phyloP scores from a whole-genome alignment of 2,888 invertebrate species.

The Seira musarum region DNA sequence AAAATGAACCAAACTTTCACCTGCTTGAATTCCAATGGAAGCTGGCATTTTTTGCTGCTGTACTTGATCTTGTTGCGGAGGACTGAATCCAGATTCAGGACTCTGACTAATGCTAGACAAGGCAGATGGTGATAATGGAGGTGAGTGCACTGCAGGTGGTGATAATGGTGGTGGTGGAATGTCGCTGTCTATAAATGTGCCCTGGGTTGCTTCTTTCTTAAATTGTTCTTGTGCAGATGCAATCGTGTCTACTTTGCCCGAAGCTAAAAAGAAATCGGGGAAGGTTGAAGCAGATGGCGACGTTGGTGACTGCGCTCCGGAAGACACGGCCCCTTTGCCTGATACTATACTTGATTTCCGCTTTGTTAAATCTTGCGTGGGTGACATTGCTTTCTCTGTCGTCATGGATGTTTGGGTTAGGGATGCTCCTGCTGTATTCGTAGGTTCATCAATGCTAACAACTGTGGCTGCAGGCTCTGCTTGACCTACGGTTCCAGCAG shows the following conservation, averaged over 20 bases:
- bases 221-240: background rate
- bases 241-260: background rate
- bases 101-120: slow-evolving; percentile 74
- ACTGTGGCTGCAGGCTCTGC: background rate
- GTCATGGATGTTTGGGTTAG: background rate
- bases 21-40: slow-evolving; percentile 69
- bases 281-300: slow-evolving; percentile 22
- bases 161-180: slow-evolving; percentile 42
- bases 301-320: slow-evolving; percentile 68
- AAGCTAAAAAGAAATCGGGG: slow-evolving; percentile 70
- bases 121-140: slow-evolving; percentile 30
- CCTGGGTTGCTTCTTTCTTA: background rate
- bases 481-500: background rate
- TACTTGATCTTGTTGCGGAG: slow-evolving; percentile 6
- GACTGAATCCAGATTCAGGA: background rate
- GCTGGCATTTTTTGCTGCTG: slow-evolving; percentile 26
- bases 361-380: background rate
- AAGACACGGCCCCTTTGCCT: slow-evolving; percentile 66
- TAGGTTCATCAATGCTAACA: background rate
- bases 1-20: slow-evolving; percentile 67
- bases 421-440: slow-evolving; percentile 9
- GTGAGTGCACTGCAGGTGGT: background rate
- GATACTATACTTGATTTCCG: background rate
- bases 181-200: slow-evolving; percentile 22
- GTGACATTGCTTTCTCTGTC: background rate